Evolutionary conservation across 2,888 invertebrate species (phyloP).

Genomic region (Cylloceria caligata): DNA sequence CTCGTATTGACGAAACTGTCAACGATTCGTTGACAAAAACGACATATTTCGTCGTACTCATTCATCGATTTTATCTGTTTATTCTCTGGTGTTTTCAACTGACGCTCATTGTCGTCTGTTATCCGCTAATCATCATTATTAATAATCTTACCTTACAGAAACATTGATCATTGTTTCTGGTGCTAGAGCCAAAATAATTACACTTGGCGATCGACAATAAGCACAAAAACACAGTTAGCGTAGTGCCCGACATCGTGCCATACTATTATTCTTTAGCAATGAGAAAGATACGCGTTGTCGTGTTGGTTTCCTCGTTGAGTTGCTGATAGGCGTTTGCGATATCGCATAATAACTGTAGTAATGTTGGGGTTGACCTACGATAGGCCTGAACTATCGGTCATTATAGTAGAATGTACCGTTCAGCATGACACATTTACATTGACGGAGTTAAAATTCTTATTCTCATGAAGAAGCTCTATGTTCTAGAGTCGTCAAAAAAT

Average conservation of each 20-base stretch:
- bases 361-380: not conserved
- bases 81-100: not conserved
- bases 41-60: not conserved
- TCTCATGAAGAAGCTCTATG: not conserved
- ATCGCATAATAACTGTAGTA: not conserved
- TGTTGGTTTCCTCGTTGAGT: not conserved
- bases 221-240: conserved; percentile 60
- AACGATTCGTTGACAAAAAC: not conserved
- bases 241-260: conserved; percentile 63
- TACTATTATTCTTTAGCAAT: conserved; percentile 27
- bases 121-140: not conserved
- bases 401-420: not conserved
- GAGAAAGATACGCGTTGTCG: not conserved
- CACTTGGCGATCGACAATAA: conserved; percentile 61
- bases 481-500: not conserved
- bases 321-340: not conserved
- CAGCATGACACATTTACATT: conserved; percentile 4
- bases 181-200: conserved; percentile 79
- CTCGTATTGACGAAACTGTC: not conserved
- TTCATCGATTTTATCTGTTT: conserved; percentile 10
- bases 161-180: conserved; percentile 76
- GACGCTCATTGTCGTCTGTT: not conserved
- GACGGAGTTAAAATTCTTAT: not conserved
- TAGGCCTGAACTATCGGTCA: not conserved
- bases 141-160: conserved; percentile 79